A percentile compares a stretch with the other conserved stretches of the same genome.
Evolutionary conservation across 1,140 invertebrate genomes (phyloP).

Genomic region (Heliconius himera): DNA sequence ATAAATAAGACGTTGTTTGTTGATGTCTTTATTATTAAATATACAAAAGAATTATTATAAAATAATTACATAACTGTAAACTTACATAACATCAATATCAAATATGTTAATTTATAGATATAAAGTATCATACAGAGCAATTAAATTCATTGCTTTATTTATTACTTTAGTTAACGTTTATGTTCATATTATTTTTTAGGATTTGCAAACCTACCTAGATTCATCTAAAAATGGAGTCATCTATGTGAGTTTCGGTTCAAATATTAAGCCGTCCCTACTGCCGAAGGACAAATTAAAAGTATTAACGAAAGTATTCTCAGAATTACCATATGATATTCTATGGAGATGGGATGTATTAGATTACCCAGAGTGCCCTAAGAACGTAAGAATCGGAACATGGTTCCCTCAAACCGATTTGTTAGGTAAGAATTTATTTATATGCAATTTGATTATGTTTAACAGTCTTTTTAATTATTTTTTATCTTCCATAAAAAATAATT

Average conservation of each 20-base stretch:
- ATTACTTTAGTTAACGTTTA: too few species aligned
- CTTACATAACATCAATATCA: too few species aligned
- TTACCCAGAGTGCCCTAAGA: constrained; percentile 43
- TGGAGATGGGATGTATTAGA: constrained; percentile 75
- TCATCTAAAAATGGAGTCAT: constrained; percentile 82
- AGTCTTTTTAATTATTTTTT: too few species aligned
- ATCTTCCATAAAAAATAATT: too few species aligned
- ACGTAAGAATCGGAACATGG: not conserved
- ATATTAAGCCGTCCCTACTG: constrained; percentile 77
- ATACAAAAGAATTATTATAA: too few species aligned
- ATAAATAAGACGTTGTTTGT: too few species aligned
- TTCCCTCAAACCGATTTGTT: constrained; percentile 32
- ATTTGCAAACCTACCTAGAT: constrained; percentile 56
- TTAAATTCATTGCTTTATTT: too few species aligned
- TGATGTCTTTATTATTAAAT: too few species aligned
- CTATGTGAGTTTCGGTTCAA: constrained; percentile 49
- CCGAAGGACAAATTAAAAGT: constrained; percentile 57
- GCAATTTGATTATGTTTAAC: too few species aligned
- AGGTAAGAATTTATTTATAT: constrained; percentile 18
- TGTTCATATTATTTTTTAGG: not conserved
- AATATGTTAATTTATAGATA: too few species aligned
- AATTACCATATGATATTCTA: constrained; percentile 41
- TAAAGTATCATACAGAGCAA: too few species aligned
- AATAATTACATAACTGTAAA: too few species aligned
- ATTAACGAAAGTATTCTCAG: constrained; percentile 72